Base-by-base conservation (phyloP, 2,797 vertebrate genomes). In the Parauchenoglanis ngamensis region DNA sequence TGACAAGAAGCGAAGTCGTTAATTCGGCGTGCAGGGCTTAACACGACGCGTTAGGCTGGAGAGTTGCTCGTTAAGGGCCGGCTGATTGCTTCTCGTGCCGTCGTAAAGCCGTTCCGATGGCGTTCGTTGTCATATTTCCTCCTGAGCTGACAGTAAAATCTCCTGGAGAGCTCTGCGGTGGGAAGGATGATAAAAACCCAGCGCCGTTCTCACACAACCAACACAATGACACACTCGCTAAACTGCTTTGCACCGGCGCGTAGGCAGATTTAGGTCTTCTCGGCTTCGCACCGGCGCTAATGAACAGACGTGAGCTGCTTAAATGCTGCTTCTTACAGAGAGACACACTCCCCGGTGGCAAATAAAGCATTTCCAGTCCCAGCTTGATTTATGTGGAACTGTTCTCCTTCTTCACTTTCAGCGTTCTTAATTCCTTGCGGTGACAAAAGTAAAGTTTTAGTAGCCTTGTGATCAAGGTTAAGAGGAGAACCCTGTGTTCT, bases 31-130 rank as follows among this genome's bases (percentile, higher is more conserved):
- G 93, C 92, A 88, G 90, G 87, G 85, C 92, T 90, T 87, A 90
- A 85, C 73, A 65, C 83, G 89, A 78, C 88, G 83, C 90, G 92
- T 91, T 87, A 90, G 91, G 52, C 84, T 82, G 75, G 89, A 93
- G 89, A 89, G 90, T 52, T 94, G 91, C 92, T 95, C 95, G 94
- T 96, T 95, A 96, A 89, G 87, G 63, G 91, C 89, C 84, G 87
- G 72, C 91, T 95, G 95, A 96, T 95, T 95, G 93, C 93, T 95
- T 92, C 93, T 94, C 90, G 91, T 91, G 94, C 94, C 94, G 91
- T 92, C 67, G 70, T 93, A 91, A 94, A 94, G 93, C 88, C 90
- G 75, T 28, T 56, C 91, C 92, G 93, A 91, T 87, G 91, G 89
- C 89, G 85, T 83, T 54, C 88, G 87, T 88, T 93, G 94, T 93